Conservation (phyloP, 2,113 vertebrate species). For the Petromus typicus region DNA sequence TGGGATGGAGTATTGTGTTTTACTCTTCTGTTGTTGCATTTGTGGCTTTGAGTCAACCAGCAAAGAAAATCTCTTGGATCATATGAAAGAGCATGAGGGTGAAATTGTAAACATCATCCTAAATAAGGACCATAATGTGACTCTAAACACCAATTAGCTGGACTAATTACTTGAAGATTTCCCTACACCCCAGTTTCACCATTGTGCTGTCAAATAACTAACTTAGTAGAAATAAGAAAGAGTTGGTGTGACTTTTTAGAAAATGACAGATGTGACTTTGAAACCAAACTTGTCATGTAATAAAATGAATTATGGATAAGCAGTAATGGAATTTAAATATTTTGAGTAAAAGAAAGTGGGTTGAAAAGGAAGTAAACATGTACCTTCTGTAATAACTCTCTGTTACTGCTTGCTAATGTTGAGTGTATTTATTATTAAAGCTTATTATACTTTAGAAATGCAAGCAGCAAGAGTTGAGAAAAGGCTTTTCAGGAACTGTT, state of each 20-base stretch:
- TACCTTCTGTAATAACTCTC: background rate
- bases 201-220: conserved; percentile 74
- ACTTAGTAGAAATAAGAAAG: conserved; percentile 71
- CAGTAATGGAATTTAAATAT: conserved; percentile 53
- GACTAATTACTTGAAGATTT: conserved; percentile 58
- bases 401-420: conserved; percentile 69
- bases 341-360: conserved; percentile 1
- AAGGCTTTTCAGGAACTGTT: conserved; percentile 64
- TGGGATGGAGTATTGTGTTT: conserved; percentile 94
- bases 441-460: conserved; percentile 67
- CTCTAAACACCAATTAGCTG: conserved; percentile 83
- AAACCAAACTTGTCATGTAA: conserved; percentile 72
- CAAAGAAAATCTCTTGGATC: conserved; percentile 97
- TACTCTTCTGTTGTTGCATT: conserved; percentile 98
- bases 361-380: conserved; percentile 54
- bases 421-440: conserved; percentile 73
- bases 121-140: conserved; percentile 91
- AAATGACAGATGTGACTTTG: conserved; percentile 66
- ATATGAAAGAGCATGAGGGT: conserved; percentile 99
- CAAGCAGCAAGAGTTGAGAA: conserved; percentile 37
- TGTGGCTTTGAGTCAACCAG: conserved; percentile 98
- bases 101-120: conserved; percentile 99
- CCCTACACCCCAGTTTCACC: conserved; percentile 52
- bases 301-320: conserved; percentile 52
- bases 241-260: conserved; percentile 11